A percentile compares a stretch with the other conserved stretches of the same genome.
Conservation (phyloP, 2,888 invertebrate species). For the Pammene fasciana region DNA sequence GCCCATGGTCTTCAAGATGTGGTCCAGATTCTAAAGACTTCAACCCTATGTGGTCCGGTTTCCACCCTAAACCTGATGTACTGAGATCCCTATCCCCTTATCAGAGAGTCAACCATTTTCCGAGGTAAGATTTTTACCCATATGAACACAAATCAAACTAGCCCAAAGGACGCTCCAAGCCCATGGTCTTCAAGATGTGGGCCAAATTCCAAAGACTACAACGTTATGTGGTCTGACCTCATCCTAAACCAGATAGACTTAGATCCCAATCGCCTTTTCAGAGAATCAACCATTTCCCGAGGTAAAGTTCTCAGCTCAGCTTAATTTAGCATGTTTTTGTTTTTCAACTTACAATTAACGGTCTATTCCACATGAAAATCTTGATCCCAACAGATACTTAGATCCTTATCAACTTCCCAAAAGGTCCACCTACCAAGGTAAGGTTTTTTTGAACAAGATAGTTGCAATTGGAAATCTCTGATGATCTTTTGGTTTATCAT, state of each 20-base stretch:
- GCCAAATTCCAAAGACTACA: constrained; percentile 74
- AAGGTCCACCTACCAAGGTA: neutral
- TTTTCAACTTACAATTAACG: too few relatives aligned
- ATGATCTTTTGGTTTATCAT: too few relatives aligned
- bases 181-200: constrained; percentile 87
- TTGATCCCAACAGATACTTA: neutral
- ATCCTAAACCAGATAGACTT: constrained; percentile 91
- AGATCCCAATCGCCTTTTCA: constrained; percentile 92
- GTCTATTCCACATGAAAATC: too few relatives aligned
- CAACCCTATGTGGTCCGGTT: constrained; percentile 61
- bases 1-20: constrained; percentile 89
- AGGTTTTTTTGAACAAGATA: constrained; percentile 29
- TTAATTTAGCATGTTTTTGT: too few relatives aligned
- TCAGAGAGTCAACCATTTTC: constrained; percentile 98
- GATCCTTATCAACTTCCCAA: neutral
- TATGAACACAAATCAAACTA: constrained; percentile 88
- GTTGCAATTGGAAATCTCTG: neutral
- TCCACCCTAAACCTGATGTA: constrained; percentile 89
- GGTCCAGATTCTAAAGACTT: constrained; percentile 72
- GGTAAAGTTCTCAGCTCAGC: constrained; percentile 70
- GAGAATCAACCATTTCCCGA: constrained; percentile 97
- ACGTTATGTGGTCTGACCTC: constrained; percentile 59
- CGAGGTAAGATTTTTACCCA: constrained; percentile 84
- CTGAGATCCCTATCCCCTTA: constrained; percentile 90
- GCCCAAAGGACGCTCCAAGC: constrained; percentile 88